phyloP scores from a whole-genome alignment of 2,888 invertebrate genomes.

The Pseudococcus viburni region DNA sequence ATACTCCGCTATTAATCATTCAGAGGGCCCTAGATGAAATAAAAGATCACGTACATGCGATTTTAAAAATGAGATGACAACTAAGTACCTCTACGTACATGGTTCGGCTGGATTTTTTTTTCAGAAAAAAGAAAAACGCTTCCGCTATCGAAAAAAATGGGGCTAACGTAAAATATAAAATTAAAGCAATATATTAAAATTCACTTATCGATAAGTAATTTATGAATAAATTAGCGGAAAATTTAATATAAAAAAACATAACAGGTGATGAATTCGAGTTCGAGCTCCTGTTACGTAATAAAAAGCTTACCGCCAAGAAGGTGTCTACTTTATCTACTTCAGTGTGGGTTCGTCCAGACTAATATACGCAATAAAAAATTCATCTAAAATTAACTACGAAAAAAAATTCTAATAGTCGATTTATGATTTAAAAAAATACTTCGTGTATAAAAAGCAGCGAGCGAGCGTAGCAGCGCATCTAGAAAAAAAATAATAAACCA shows the following conservation, averaged over 20 bases:
- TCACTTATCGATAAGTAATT: not conserved
- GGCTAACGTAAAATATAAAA: slow-evolving; percentile 11
- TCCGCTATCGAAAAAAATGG: not conserved
- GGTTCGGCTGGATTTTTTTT: not conserved
- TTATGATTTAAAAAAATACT: slow-evolving; percentile 21
- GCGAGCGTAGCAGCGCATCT: slow-evolving; percentile 52
- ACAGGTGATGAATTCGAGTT: slow-evolving; percentile 33
- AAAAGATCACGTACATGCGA: slow-evolving; percentile 48
- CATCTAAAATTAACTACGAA: slow-evolving; percentile 28
- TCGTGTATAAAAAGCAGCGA: slow-evolving; percentile 55
- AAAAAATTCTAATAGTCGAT: slow-evolving; percentile 48
- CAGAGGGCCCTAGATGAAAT: not conserved
- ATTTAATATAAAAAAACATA: slow-evolving; percentile 29
- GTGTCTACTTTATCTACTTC: slow-evolving; percentile 54
- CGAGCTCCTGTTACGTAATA: slow-evolving; percentile 41
- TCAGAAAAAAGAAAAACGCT: not conserved
- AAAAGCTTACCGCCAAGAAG: slow-evolving; percentile 49
- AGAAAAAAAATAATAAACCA: slow-evolving; percentile 43
- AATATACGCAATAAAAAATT: slow-evolving; percentile 51
- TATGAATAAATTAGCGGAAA: slow-evolving; percentile 31
- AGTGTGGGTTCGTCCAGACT: slow-evolving; percentile 53
- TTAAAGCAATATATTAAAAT: slow-evolving; percentile 18
- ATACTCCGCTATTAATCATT: not conserved
- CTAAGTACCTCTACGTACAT: not conserved
- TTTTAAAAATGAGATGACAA: not conserved